Percentiles rank a stretch among this genome's conserved stretches.
Conservation (phyloP, 1,140 invertebrate genomes). For the Camponotus pennsylvanicus region DNA sequence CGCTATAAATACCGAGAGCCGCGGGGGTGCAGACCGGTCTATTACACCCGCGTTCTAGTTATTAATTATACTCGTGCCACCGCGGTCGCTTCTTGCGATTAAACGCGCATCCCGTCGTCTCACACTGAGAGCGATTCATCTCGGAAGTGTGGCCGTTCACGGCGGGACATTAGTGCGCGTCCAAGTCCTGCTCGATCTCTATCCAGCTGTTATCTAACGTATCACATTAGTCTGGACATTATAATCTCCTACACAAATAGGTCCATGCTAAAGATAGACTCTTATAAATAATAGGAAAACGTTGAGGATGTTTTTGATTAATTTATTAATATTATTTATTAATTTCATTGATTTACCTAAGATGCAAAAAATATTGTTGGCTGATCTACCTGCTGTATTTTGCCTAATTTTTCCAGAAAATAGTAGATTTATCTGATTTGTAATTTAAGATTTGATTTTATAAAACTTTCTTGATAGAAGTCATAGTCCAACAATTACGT, state of each 20-base stretch:
- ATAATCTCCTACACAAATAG: slow-evolving; percentile 20
- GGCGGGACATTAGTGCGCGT: slow-evolving; percentile 38
- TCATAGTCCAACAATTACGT: not conserved
- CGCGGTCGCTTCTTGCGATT: slow-evolving; percentile 49
- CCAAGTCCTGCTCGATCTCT: slow-evolving; percentile 8
- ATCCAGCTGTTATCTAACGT: slow-evolving; percentile 32
- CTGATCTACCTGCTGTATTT: not conserved
- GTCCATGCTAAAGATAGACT: not conserved
- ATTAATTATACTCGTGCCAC: slow-evolving; percentile 65
- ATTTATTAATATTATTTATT: no score
- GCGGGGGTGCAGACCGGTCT: slow-evolving; percentile 35
- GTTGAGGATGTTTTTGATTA: no score
- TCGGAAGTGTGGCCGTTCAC: slow-evolving; percentile 46
- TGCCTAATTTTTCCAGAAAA: not conserved
- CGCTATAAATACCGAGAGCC: not conserved
- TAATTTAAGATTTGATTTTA: not conserved
- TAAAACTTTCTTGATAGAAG: not conserved
- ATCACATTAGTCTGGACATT: slow-evolving; percentile 32
- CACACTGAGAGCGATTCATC: slow-evolving; percentile 63
- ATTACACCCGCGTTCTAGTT: slow-evolving; percentile 59
- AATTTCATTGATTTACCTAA: not conserved
- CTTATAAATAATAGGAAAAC: not conserved
- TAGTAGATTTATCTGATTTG: no score
- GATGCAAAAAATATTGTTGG: not conserved
- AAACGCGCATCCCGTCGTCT: slow-evolving; percentile 51